Evolutionary conservation across 2,797 vertebrate genomes (phyloP).

Genomic region (Lepus townsendii): DNA sequence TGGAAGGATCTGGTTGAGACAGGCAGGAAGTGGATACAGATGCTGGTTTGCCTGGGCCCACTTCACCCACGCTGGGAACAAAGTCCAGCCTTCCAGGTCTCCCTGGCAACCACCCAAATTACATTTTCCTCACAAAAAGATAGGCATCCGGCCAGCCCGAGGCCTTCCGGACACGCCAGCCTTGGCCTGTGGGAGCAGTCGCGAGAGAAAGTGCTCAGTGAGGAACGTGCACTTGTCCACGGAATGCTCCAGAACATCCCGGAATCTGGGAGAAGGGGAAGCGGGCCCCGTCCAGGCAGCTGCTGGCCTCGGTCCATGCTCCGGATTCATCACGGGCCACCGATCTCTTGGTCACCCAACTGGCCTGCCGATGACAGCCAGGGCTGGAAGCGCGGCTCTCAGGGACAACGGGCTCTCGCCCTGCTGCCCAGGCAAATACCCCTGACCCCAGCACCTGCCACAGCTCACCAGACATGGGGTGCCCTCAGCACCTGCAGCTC

Average conservation of each 20-base stretch:
- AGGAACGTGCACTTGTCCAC: fast-evolving
- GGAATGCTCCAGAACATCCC: background rate
- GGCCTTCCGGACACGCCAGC: background rate
- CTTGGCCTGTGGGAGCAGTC: background rate
- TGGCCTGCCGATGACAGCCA: background rate
- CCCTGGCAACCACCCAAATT: background rate
- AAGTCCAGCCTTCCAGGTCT: background rate
- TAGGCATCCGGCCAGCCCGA: background rate
- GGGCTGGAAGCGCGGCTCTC: background rate
- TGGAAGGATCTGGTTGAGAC: background rate
- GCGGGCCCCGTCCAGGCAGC: background rate
- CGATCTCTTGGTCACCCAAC: background rate
- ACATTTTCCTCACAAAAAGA: conserved; percentile 42
- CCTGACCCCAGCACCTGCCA: too few relatives aligned
- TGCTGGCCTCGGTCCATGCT: background rate
- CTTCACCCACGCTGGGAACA: background rate
- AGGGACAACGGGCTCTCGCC: too few relatives aligned
- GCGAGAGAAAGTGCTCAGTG: background rate
- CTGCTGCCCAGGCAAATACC: background rate
- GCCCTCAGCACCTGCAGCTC: too few relatives aligned
- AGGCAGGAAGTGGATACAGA: background rate
- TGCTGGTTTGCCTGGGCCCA: background rate
- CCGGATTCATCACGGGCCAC: conserved; percentile 3
- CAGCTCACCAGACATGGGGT: too few relatives aligned
- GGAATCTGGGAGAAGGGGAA: background rate